Base-by-base conservation (phyloP, 1,140 invertebrate genomes). In the Cheumatopsyche charites region DNA sequence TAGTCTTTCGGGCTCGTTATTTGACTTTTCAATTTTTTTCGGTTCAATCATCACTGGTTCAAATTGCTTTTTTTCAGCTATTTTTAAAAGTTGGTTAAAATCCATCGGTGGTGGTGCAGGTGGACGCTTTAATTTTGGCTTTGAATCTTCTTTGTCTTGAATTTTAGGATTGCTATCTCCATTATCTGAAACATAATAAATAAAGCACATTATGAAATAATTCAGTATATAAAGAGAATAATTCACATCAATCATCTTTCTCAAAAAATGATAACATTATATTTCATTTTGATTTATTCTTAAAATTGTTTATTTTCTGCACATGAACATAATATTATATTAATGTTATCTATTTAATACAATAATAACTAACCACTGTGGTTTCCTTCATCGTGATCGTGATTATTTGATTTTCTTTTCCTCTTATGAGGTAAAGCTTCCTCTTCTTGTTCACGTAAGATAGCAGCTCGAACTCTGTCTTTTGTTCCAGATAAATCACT, bases 21-120 rank as follows among this genome's bases (percentile, higher is more conserved):
- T 78, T 4, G 9, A n/a, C 73, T 78, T 80, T 75, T 85, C 84
- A 19, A 80, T 79, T 79, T 88, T 89, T 74, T 89, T 88, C 52
- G 86, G 83, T 77, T 90, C 87, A 42, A 85, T 79, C 12, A 88
- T 79, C 36, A 94, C 81, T 0, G 93, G 92, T 80, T 94, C 91
- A 80, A 88, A 86, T 75, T 94, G 92, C 79, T 95, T 95, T 78
- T 93, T 87, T 74, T 92, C 90, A 6, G 93, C 94, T 13, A 96
- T 80, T 80, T 93, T 91, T 0, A 95, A 77, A 17, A 95, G 77
- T 52, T 90, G 86, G 74, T 86, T 81, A 77, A 92, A 94, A 80
- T 92, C 89, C 79, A 93, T 86, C 13, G 89, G 88, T 0, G 92
- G 91, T 29, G 91, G 90, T 4, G 85, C 79, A 21, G 84, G 78